Percentiles rank a stretch among this genome's conserved stretches.
These are phyloP conservation scores for Ganaspis sp. DNA, from an alignment of 1,140 invertebrate genomes.

Conservation along the genomic window DNA sequence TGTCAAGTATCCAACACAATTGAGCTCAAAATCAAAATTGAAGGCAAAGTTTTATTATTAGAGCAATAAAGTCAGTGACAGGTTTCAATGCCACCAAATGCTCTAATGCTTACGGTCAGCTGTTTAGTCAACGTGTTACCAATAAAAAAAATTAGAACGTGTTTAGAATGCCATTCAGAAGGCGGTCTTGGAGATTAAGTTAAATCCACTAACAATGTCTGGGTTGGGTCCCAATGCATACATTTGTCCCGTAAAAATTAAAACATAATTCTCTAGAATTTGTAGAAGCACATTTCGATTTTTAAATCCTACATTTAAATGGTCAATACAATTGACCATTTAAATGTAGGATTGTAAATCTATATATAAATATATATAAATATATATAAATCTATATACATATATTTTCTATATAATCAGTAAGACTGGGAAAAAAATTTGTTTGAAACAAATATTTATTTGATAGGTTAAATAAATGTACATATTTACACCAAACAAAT, in stretches of 20 bases:
- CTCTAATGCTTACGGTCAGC: background rate
- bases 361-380: too few relatives aligned
- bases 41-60: conserved; percentile 4
- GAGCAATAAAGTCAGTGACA: conserved; percentile 3
- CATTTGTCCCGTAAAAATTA: background rate
- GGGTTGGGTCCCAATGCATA: background rate
- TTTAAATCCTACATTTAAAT: background rate
- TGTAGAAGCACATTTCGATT: background rate
- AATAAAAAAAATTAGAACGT: conserved; percentile 3
- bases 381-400: too few relatives aligned
- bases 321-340: too few relatives aligned
- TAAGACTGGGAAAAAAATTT: too few relatives aligned
- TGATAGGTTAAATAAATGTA: too few relatives aligned
- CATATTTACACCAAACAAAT: too few relatives aligned
- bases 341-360: too few relatives aligned
- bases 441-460: too few relatives aligned
- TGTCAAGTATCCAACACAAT: background rate
- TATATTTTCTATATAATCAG: too few relatives aligned
- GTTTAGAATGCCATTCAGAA: conserved; percentile 5
- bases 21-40: background rate
- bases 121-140: background rate
- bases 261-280: background rate
- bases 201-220: conserved; percentile 2
- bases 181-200: background rate
- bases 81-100: background rate